Evolutionary conservation across 2,113 vertebrate genomes (phyloP).

Genomic region (Pelvicachromis taeniatus): DNA sequence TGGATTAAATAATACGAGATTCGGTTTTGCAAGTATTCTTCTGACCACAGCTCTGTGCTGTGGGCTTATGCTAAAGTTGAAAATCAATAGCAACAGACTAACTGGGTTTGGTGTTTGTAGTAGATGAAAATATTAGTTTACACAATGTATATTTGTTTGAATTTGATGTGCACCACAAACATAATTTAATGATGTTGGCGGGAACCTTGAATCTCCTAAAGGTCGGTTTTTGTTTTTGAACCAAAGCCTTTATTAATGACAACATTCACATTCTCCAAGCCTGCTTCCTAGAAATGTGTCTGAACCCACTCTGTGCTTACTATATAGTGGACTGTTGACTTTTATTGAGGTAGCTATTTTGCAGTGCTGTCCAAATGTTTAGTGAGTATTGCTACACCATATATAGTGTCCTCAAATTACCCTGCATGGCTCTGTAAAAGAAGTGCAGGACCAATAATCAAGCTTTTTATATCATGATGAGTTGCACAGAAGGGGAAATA

Average conservation of each 20-base stretch:
- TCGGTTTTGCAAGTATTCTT: neutral
- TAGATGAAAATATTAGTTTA: neutral
- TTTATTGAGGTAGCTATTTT: neutral
- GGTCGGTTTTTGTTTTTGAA: neutral
- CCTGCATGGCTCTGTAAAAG: neutral
- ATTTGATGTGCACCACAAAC: neutral
- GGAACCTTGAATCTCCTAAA: neutral
- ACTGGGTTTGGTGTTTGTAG: neutral
- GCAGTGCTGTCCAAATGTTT: neutral
- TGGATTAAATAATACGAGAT: neutral
- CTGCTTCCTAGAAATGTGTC: neutral
- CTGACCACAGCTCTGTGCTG: neutral
- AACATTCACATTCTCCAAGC: neutral
- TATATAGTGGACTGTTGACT: neutral
- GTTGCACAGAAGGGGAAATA: neutral
- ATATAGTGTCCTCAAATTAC: neutral
- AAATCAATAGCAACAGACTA: neutral
- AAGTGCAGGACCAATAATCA: neutral
- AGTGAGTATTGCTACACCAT: neutral
- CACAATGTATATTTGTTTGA: neutral
- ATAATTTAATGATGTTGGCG: neutral
- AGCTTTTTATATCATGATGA: neutral
- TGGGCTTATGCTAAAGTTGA: neutral
- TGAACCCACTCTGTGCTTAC: neutral
- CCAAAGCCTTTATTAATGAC: neutral